Conservation (phyloP, 2,797 vertebrate genomes). For the Enteromius fasciolatus region DNA sequence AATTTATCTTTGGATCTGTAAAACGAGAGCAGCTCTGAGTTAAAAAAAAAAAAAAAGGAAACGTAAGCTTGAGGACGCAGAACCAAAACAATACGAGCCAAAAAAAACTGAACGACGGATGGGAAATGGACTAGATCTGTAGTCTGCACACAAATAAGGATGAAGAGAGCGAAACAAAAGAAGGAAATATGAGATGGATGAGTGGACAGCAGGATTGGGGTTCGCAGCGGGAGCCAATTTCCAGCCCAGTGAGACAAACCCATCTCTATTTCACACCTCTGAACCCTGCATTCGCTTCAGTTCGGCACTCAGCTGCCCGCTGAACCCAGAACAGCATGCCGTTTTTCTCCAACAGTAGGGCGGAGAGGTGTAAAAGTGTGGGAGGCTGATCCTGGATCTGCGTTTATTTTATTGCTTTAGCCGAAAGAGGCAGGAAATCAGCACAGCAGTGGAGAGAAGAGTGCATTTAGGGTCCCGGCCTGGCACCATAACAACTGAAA, state of each 20-base stretch:
- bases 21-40: neutral
- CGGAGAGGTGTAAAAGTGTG: neutral
- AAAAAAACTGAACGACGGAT: slow-evolving; percentile 31
- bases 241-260: slow-evolving; percentile 53
- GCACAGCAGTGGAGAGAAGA: slow-evolving; percentile 50
- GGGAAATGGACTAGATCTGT: slow-evolving; percentile 55
- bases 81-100: slow-evolving; percentile 48
- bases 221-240: slow-evolving; percentile 61
- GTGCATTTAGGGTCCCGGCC: slow-evolving; percentile 44
- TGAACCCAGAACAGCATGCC: slow-evolving; percentile 39
- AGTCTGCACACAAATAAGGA: slow-evolving; percentile 52
- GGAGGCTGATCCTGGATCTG: slow-evolving; percentile 35
- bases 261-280: slow-evolving; percentile 57
- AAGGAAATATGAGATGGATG: slow-evolving; percentile 60
- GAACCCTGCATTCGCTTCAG: slow-evolving; percentile 56
- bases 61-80: slow-evolving; percentile 24
- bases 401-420: slow-evolving; percentile 3
- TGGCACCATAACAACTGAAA: slow-evolving; percentile 39
- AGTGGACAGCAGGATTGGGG: slow-evolving; percentile 28
- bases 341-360: neutral
- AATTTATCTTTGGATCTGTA: slow-evolving; percentile 16
- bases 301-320: slow-evolving; percentile 19
- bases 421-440: slow-evolving; percentile 46
- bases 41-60: slow-evolving; percentile 9
- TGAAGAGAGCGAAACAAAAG: slow-evolving; percentile 58